Evolutionary conservation across 2,113 vertebrate species (phyloP).

Genomic region (Lanius ludovicianus): DNA sequence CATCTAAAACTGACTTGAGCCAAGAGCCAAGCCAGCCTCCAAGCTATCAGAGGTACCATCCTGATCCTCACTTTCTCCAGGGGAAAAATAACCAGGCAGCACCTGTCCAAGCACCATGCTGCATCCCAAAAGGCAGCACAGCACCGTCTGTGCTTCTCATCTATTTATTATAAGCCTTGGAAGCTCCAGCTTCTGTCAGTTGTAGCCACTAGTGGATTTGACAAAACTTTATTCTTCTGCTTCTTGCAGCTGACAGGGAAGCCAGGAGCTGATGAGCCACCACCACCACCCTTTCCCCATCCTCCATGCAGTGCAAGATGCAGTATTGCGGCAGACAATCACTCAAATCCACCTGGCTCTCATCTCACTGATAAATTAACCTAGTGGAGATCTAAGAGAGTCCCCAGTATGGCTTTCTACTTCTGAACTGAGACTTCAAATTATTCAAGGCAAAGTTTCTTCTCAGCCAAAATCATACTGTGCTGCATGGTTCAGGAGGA

Average conservation of each 20-base stretch:
- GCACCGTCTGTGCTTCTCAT: neutral
- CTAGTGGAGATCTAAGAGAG: neutral
- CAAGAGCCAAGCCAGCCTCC: neutral
- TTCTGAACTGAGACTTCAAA: neutral
- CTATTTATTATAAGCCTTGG: neutral
- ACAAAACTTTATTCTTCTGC: neutral
- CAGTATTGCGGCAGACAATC: neutral
- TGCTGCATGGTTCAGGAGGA: neutral
- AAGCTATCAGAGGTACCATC: neutral
- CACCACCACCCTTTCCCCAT: neutral
- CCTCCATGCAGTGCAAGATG: neutral
- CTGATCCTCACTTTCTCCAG: neutral
- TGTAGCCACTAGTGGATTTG: neutral
- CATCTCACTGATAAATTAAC: neutral
- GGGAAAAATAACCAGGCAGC: neutral
- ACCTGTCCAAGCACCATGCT: slow-evolving; percentile 33
- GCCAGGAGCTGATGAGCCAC: neutral
- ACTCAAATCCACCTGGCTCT: neutral
- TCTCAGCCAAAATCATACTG: neutral
- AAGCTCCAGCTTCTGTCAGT: slow-evolving; percentile 21
- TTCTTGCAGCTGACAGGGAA: neutral
- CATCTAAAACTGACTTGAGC: neutral
- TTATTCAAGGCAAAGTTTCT: neutral
- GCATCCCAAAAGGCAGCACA: slow-evolving; percentile 16
- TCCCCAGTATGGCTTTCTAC: neutral